Conservation (phyloP, 2,113 vertebrate species). For the Pardalotus punctatus region DNA sequence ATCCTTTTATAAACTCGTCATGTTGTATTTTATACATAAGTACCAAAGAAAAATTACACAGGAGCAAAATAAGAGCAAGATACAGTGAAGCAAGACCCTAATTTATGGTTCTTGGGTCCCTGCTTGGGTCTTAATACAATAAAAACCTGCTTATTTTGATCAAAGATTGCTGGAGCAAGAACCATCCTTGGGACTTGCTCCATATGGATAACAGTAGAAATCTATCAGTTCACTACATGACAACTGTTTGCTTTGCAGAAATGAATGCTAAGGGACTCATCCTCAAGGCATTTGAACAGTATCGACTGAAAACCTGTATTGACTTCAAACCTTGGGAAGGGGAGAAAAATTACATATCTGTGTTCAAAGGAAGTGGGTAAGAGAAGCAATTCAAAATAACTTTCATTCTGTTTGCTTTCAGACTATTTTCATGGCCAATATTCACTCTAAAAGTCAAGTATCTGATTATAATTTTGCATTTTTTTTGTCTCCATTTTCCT, state of each 20-base stretch:
- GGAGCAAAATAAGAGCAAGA: background rate
- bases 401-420: background rate
- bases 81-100: background rate
- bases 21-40: background rate
- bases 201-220: background rate
- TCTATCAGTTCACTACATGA: background rate
- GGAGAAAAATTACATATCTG: conserved; percentile 89
- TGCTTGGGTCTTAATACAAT: background rate
- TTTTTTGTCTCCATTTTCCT: background rate
- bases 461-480: background rate
- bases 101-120: background rate
- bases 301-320: conserved; percentile 91
- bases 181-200: background rate
- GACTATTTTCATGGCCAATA: background rate
- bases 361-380: conserved; percentile 90
- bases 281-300: conserved; percentile 90
- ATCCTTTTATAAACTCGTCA: background rate
- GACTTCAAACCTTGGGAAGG: conserved; percentile 91
- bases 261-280: conserved; percentile 93
- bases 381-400: background rate
- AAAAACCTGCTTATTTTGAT: background rate
- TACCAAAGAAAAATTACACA: background rate
- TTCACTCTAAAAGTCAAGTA: background rate
- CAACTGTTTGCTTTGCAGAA: conserved; percentile 70
- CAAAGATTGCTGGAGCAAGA: background rate